Evolutionary conservation across 2,797 vertebrate species (phyloP).

Genomic region (Myoxocephalus aenaeus): DNA sequence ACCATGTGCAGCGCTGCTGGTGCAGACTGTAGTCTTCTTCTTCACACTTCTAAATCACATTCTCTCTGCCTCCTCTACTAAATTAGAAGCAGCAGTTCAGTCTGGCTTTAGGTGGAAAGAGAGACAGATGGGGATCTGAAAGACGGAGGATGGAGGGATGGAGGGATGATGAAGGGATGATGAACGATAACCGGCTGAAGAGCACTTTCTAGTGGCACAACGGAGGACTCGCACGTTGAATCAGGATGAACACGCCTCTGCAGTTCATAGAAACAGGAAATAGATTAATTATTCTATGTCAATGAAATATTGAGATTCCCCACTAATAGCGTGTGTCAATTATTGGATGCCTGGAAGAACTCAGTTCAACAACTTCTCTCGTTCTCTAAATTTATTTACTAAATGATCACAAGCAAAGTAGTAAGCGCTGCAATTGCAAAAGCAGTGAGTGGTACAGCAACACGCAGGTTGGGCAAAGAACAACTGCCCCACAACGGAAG

Average conservation of each 20-base stretch:
- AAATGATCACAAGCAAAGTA: too few relatives aligned
- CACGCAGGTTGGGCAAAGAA: too few relatives aligned
- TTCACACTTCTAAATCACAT: constrained; percentile 68
- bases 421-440: too few relatives aligned
- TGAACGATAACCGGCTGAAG: constrained; percentile 86
- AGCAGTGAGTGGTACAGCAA: too few relatives aligned
- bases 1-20: constrained; percentile 49
- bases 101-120: constrained; percentile 21
- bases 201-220: constrained; percentile 88
- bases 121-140: constrained; percentile 49
- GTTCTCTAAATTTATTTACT: too few relatives aligned
- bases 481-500: too few relatives aligned
- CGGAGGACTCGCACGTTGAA: constrained; percentile 69
- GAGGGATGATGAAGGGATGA: constrained; percentile 2
- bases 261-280: neutral
- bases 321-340: too few relatives aligned
- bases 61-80: constrained; percentile 74
- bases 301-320: neutral
- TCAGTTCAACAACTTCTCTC: too few relatives aligned
- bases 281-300: neutral
- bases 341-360: too few relatives aligned
- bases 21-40: constrained; percentile 41
- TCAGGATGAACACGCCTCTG: neutral
- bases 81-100: constrained; percentile 76
- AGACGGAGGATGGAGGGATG: constrained; percentile 16